These are phyloP conservation scores for Dolichallabes microphthalmus DNA, from an alignment of 2,113 vertebrate genomes.

Conservation along the genomic window DNA sequence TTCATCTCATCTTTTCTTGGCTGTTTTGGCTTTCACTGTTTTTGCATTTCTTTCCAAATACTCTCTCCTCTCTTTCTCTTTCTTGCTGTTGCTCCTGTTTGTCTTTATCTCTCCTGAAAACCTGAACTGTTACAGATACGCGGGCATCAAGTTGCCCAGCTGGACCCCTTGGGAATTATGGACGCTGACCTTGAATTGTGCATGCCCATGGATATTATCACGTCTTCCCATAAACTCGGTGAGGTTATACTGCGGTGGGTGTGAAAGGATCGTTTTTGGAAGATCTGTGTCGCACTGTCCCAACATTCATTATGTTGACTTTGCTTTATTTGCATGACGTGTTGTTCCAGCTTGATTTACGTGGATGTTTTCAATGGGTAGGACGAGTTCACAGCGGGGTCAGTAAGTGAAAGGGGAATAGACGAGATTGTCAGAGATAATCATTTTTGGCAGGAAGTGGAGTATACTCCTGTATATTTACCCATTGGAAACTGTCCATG, in stretches of 20 bases:
- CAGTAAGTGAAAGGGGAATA: background rate
- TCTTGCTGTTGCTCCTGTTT: background rate
- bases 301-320: background rate
- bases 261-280: background rate
- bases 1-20: slow-evolving; percentile 50
- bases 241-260: slow-evolving; percentile 67
- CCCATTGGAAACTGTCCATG: slow-evolving; percentile 36
- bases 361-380: slow-evolving; percentile 46
- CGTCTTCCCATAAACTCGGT: slow-evolving; percentile 88
- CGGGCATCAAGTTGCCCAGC: slow-evolving; percentile 86
- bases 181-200: slow-evolving; percentile 87
- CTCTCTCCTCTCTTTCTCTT: slow-evolving; percentile 34
- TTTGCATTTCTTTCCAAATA: slow-evolving; percentile 43
- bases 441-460: background rate
- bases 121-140: slow-evolving; percentile 76
- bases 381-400: background rate
- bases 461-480: background rate
- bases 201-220: slow-evolving; percentile 86
- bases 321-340: slow-evolving; percentile 29
- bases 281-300: background rate
- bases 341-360: background rate
- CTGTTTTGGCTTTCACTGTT: background rate
- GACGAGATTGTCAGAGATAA: background rate
- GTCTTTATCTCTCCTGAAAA: slow-evolving; percentile 50
- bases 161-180: slow-evolving; percentile 88